Conservation (phyloP, 2,888 invertebrate genomes). For the Gastracanthus pulcherrimus region DNA sequence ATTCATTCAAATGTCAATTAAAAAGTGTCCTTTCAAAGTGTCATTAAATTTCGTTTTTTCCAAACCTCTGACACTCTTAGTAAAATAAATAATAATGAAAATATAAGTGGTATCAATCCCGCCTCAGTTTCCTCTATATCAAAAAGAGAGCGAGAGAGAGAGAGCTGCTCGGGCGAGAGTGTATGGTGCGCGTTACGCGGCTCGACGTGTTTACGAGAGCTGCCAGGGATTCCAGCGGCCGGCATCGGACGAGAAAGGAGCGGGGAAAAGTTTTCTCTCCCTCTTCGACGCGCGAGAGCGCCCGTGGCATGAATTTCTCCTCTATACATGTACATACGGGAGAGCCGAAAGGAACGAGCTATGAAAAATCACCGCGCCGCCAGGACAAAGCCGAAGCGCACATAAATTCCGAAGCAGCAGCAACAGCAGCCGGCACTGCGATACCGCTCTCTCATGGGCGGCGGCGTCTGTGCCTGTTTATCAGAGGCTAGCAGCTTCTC, state of each 20-base stretch:
- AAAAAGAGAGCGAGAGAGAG: neutral
- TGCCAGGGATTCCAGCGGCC: too few species aligned
- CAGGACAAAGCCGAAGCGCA: constrained; percentile 63
- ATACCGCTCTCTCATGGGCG: constrained; percentile 63
- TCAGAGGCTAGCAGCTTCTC: constrained; percentile 65
- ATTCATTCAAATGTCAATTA: too few species aligned
- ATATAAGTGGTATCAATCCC: too few species aligned
- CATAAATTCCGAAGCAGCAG: constrained; percentile 69
- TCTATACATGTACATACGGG: too few species aligned
- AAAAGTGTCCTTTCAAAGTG: too few species aligned
- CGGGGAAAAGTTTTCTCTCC: neutral
- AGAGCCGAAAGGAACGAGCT: constrained; percentile 51
- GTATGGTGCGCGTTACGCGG: neutral
- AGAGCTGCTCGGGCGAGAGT: too few species aligned
- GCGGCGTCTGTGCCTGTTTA: constrained; percentile 68
- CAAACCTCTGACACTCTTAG: too few species aligned
- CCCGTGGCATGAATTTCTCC: too few species aligned
- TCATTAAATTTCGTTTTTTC: too few species aligned
- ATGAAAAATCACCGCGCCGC: constrained; percentile 71
- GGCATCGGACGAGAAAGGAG: neutral
- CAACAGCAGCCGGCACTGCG: too few species aligned
- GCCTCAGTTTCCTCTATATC: too few species aligned
- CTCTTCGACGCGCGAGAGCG: neutral
- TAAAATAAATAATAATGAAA: too few species aligned
- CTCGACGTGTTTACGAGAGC: constrained; percentile 35